Percentiles rank a stretch among this genome's conserved stretches.
These are phyloP conservation scores for Hipposideros armiger DNA, from an alignment of 2,113 vertebrate genomes.

Conservation along the genomic window DNA sequence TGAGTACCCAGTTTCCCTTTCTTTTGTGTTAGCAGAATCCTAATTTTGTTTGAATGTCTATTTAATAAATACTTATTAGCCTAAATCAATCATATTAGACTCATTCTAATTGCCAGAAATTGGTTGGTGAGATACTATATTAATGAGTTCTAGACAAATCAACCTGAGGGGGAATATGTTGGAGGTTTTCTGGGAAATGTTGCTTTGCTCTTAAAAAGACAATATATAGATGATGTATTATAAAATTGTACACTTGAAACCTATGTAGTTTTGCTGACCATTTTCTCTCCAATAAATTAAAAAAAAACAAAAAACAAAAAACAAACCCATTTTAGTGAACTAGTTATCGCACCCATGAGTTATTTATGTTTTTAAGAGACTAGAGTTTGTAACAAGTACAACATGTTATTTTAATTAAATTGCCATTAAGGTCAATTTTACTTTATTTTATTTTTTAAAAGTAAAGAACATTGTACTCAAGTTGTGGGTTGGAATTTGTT, in stretches of 20 bases:
- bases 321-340: neutral
- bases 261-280: no score
- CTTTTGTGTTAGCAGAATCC: neutral
- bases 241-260: no score
- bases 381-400: accelerated
- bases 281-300: no score
- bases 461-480: neutral
- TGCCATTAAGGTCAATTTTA: neutral
- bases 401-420: neutral
- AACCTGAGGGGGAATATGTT: neutral
- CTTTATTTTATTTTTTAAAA: neutral
- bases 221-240: no score
- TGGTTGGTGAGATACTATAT: neutral
- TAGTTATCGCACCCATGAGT: accelerated
- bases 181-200: neutral
- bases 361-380: neutral
- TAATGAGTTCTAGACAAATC: neutral
- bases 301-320: no score
- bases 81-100: neutral
- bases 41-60: neutral
- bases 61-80: neutral
- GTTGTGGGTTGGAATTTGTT: neutral
- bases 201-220: neutral
- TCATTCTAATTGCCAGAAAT: neutral
- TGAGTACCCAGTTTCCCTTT: neutral